Percentiles rank a stretch among this genome's conserved stretches.
phyloP scores from a whole-genome alignment of 2,113 vertebrate genomes.

The Pomatostomus ruficeps region DNA sequence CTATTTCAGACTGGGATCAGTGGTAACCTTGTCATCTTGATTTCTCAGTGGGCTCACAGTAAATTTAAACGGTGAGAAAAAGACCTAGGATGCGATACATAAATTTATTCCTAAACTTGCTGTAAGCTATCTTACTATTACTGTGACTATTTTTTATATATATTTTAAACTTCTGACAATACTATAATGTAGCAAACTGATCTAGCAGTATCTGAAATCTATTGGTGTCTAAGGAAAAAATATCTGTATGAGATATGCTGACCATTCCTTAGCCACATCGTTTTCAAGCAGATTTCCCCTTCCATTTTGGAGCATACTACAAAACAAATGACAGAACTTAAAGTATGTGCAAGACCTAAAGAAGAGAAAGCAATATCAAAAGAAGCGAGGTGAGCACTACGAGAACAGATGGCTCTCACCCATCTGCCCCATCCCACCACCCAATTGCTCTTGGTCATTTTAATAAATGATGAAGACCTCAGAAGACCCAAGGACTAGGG shows the following conservation, averaged over 20 bases:
- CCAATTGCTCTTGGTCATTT: neutral
- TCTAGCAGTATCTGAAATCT: neutral
- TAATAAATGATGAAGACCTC: neutral
- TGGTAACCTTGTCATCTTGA: neutral
- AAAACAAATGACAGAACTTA: neutral
- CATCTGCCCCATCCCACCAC: neutral
- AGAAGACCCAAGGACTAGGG: neutral
- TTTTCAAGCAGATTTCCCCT: neutral
- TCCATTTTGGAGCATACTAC: neutral
- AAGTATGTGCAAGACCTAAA: neutral
- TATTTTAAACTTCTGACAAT: neutral
- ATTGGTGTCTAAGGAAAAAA: neutral
- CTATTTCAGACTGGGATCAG: neutral
- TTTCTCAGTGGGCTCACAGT: neutral
- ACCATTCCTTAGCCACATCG: neutral
- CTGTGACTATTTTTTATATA: neutral
- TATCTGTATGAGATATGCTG: neutral
- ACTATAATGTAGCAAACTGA: neutral
- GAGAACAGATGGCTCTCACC: neutral
- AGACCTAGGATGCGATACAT: neutral
- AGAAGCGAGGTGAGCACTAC: neutral
- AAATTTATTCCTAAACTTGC: neutral
- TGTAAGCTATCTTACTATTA: neutral
- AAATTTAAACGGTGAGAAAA: neutral
- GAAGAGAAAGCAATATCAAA: neutral